phyloP scores from a whole-genome alignment of 2,113 vertebrate genomes.

The Tychaedon coryphoeus region DNA sequence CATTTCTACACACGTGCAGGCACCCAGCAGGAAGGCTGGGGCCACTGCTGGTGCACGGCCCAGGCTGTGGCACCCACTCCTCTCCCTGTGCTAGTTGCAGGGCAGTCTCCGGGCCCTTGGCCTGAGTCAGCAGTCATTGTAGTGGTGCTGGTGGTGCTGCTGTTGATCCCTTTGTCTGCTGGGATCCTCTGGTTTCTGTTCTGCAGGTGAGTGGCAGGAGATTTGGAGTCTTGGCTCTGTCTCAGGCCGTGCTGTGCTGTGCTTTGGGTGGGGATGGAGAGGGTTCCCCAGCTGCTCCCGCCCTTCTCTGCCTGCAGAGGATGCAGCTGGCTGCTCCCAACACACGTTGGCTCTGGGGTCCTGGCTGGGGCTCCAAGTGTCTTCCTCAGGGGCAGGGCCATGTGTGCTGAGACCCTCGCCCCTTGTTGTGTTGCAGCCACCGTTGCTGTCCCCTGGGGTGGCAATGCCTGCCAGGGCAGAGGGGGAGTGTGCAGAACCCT shows the following conservation, averaged over 20 bases:
- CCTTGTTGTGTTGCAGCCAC: background rate
- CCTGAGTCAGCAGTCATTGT: background rate
- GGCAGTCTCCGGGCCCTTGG: background rate
- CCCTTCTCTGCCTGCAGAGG: background rate
- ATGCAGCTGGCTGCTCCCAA: background rate
- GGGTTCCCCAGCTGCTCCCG: background rate
- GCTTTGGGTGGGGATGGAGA: background rate
- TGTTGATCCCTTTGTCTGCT: background rate
- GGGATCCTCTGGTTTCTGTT: background rate
- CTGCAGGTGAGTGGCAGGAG: background rate
- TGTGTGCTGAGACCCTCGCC: background rate
- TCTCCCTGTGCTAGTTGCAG: background rate
- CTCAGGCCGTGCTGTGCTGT: background rate
- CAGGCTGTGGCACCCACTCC: background rate
- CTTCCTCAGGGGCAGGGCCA: background rate
- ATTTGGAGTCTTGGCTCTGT: background rate
- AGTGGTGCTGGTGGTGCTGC: background rate
- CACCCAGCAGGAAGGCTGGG: no score
- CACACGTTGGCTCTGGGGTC: accelerated
- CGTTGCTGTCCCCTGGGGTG: background rate
- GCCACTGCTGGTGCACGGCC: accelerated
- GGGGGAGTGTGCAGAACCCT: background rate
- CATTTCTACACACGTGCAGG: accelerated
- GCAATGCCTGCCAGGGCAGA: background rate
- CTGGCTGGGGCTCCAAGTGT: background rate